Percentiles rank a stretch among this genome's conserved stretches.
Evolutionary conservation across 2,888 invertebrate species (phyloP).

Genomic region (Machimus atricapillus): DNA sequence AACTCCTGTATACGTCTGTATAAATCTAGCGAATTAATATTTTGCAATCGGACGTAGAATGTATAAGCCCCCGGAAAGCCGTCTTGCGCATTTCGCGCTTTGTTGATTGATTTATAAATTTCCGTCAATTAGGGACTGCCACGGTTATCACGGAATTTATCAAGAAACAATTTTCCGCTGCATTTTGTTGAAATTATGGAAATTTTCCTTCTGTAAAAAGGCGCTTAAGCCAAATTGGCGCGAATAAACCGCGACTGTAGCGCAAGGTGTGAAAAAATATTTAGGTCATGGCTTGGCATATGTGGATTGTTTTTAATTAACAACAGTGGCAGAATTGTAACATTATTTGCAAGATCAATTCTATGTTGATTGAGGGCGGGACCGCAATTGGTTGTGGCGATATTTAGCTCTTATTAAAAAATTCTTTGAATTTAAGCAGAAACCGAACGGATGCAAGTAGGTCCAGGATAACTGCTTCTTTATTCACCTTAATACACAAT

Average conservation of each 20-base stretch:
- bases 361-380: background rate
- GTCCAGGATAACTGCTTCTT: background rate
- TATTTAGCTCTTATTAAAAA: background rate
- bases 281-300: background rate
- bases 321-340: background rate
- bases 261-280: background rate
- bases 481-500: background rate
- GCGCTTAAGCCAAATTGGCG: background rate
- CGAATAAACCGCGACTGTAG: background rate
- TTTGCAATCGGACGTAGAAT: background rate
- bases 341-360: background rate
- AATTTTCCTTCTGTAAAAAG: background rate
- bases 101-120: constrained; percentile 35
- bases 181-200: constrained; percentile 17
- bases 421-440: background rate
- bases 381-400: background rate
- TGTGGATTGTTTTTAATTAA: background rate
- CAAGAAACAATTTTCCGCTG: constrained; percentile 20
- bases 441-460: background rate
- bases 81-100: background rate
- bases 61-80: background rate
- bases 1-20: background rate
- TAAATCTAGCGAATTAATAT: background rate
- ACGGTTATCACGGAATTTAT: background rate
- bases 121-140: constrained; percentile 32